These are phyloP conservation scores for Siderastrea siderea DNA, from an alignment of 92 coral and sea anemone species.

Conservation along the genomic window DNA sequence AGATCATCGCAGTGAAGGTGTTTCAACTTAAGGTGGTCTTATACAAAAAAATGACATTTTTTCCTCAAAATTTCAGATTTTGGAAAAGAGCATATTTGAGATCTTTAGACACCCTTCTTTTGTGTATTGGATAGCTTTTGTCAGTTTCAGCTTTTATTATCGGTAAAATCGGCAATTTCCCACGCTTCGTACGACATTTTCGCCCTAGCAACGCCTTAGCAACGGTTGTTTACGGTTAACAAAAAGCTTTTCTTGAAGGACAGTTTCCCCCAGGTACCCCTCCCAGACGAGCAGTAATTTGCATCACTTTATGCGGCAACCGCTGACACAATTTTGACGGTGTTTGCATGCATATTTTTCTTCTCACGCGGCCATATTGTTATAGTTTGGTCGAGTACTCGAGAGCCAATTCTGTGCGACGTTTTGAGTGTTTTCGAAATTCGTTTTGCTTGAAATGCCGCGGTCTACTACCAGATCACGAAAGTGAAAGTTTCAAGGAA, in stretches of 20 bases:
- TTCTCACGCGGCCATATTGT: not conserved
- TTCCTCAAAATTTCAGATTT: no score
- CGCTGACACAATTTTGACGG: not conserved
- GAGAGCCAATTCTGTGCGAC: not conserved
- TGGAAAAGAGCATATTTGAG: no score
- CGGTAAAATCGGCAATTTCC: not conserved
- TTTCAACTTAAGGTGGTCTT: no score
- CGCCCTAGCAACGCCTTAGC: not conserved
- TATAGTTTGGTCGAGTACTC: not conserved
- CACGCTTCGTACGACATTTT: not conserved
- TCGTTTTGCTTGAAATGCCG: constrained; percentile 1
- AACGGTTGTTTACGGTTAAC: not conserved
- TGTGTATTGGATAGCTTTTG: no score
- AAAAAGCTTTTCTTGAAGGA: not conserved
- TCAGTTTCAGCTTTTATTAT: no score
- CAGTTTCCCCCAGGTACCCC: not conserved
- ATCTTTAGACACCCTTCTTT: no score
- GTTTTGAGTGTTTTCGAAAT: not conserved
- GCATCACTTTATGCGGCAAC: not conserved
- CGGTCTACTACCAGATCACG: constrained; percentile 25
- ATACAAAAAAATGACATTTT: no score
- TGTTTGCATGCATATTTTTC: not conserved
- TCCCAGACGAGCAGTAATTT: not conserved
- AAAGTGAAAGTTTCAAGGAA: constrained; percentile 16
- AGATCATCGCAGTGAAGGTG: no score